phyloP scores from a whole-genome alignment of 2,888 invertebrate genomes.

The Erannis defoliaria region DNA sequence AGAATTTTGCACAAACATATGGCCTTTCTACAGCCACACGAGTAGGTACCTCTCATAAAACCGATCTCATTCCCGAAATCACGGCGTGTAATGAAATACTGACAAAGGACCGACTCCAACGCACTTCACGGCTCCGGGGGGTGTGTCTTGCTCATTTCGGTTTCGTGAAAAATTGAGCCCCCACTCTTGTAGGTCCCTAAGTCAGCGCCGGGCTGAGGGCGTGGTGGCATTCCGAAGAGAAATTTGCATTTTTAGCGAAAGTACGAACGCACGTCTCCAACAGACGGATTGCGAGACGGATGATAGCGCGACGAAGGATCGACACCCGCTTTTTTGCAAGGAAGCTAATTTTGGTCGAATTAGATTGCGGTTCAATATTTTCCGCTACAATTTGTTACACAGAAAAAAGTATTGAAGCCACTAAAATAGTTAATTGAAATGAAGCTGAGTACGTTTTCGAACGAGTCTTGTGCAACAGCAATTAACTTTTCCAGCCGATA shows the following conservation, averaged over 20 bases:
- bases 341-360: conserved; percentile 34
- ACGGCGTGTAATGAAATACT: conserved; percentile 66
- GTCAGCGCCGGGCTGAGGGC: conserved; percentile 71
- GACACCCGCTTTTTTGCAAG: conserved; percentile 46
- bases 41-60: conserved; percentile 42
- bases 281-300: conserved; percentile 81
- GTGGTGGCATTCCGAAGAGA: conserved; percentile 75
- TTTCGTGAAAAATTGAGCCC: conserved; percentile 80
- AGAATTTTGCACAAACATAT: conserved; percentile 19
- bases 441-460: not conserved
- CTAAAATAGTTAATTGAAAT: not conserved
- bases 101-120: conserved; percentile 57
- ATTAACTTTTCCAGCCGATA: conserved; percentile 38
- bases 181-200: conserved; percentile 63
- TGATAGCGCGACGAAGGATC: conserved; percentile 68
- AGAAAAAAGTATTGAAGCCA: not conserved
- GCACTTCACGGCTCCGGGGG: conserved; percentile 67
- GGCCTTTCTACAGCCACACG: conserved; percentile 26
- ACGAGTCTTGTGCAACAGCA: conserved; percentile 9
- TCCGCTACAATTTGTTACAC: not conserved
- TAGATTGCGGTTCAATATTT: conserved; percentile 23
- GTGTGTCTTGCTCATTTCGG: conserved; percentile 80
- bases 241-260: conserved; percentile 85
- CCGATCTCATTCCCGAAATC: conserved; percentile 55
- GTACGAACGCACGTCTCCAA: conserved; percentile 76